phyloP scores from a whole-genome alignment of 2,797 vertebrate genomes.

The Eospalax fontanierii region DNA sequence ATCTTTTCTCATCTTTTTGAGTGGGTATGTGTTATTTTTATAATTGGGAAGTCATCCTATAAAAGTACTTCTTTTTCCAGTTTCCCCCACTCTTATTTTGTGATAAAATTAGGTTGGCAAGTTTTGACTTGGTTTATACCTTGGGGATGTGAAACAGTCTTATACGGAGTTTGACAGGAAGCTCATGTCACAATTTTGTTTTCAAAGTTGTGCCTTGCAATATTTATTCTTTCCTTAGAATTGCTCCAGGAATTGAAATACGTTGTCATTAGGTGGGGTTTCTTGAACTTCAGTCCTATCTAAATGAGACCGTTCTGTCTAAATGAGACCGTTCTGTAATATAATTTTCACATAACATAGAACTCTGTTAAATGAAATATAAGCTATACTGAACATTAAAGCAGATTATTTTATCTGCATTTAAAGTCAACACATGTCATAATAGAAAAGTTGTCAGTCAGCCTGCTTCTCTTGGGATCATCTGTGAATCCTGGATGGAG shows the following conservation, averaged over 20 bases:
- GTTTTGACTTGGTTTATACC: slow-evolving; percentile 21
- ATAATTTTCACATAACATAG: slow-evolving; percentile 33
- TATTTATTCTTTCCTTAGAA: neutral
- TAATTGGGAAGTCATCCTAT: neutral
- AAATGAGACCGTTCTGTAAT: neutral
- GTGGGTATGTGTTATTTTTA: slow-evolving; percentile 48
- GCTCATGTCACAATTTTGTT: neutral
- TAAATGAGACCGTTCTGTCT: neutral
- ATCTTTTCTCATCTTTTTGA: slow-evolving; percentile 10
- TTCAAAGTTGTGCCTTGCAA: neutral
- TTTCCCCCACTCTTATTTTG: neutral
- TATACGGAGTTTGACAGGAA: neutral
- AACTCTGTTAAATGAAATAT: slow-evolving; percentile 1
- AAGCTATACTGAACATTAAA: neutral
- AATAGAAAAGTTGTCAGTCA: neutral
- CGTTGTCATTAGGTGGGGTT: neutral
- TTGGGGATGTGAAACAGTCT: neutral
- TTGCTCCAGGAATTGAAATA: neutral
- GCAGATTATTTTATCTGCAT: neutral
- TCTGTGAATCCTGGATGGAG: neutral
- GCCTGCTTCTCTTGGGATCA: neutral
- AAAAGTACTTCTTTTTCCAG: slow-evolving; percentile 33
- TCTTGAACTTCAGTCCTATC: neutral
- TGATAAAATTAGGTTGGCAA: slow-evolving; percentile 40
- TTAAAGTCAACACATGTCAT: slow-evolving; percentile 35